A percentile compares a stretch with the other conserved stretches of the same genome.
Evolutionary conservation across 2,113 vertebrate species (phyloP).

Genomic region (Ellobius talpinus): DNA sequence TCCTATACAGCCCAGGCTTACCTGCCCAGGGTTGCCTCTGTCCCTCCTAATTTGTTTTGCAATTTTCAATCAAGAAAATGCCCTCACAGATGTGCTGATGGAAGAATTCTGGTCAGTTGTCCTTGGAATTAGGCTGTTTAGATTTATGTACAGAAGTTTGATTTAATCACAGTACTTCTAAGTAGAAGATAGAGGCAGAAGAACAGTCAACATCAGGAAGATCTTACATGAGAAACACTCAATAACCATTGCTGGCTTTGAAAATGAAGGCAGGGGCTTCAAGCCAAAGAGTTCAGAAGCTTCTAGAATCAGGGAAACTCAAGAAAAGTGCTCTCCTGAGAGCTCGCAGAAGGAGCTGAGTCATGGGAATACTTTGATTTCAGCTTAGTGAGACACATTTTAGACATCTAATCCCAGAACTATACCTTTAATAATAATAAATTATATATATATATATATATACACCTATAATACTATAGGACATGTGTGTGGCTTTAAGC

Average conservation of each 20-base stretch:
- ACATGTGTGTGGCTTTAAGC: not conserved
- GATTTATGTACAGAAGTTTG: not conserved
- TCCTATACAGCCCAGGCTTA: not conserved
- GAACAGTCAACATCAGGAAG: not conserved
- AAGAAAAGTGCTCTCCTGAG: not conserved
- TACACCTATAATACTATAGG: not conserved
- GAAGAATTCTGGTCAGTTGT: not conserved
- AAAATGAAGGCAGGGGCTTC: fast-evolving
- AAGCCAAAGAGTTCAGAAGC: not conserved
- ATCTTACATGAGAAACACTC: not conserved
- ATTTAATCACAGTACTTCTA: not conserved
- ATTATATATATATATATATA: not conserved
- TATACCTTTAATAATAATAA: not conserved
- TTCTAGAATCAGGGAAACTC: not conserved
- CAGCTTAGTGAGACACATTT: not conserved
- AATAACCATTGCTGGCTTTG: not conserved
- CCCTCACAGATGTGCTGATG: not conserved
- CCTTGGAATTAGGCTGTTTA: not conserved
- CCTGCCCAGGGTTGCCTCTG: not conserved
- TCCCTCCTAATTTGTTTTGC: not conserved
- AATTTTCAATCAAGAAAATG: not conserved
- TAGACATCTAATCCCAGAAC: not conserved
- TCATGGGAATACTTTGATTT: not conserved
- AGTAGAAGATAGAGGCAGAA: not conserved
- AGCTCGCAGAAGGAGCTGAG: not conserved